Evolutionary conservation across 92 coral and sea anemone species (phyloP).

Genomic region (Bergia puertoricense): DNA sequence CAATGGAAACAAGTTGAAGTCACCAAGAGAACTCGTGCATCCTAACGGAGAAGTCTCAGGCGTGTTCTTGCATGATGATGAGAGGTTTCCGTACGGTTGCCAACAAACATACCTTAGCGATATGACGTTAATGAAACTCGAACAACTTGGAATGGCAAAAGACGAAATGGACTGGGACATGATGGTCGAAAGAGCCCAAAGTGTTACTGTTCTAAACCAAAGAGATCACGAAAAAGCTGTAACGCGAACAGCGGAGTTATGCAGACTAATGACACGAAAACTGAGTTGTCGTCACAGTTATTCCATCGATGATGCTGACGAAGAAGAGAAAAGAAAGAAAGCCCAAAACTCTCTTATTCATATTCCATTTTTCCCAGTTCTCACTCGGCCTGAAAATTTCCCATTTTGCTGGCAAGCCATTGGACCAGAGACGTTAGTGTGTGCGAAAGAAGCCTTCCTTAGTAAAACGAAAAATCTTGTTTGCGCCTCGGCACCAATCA

Average conservation of each 20-base stretch:
- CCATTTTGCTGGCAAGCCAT: slow-evolving; percentile 73
- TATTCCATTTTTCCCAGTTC: slow-evolving; percentile 64
- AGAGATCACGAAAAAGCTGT: slow-evolving; percentile 50
- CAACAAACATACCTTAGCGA: slow-evolving; percentile 45
- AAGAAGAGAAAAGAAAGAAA: background rate
- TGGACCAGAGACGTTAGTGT: slow-evolving; percentile 31
- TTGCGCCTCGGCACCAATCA: slow-evolving; percentile 64
- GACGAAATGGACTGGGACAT: slow-evolving; percentile 68
- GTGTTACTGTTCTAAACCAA: slow-evolving; percentile 33
- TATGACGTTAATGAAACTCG: slow-evolving; percentile 57
- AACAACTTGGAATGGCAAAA: slow-evolving; percentile 71
- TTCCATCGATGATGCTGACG: background rate
- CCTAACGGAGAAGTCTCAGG: slow-evolving; percentile 57
- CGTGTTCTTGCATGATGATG: slow-evolving; percentile 65
- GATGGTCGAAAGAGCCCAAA: slow-evolving; percentile 75
- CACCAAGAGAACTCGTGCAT: slow-evolving; percentile 59
- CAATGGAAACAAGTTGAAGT: slow-evolving; percentile 49
- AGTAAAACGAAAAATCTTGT: slow-evolving; percentile 54
- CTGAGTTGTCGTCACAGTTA: slow-evolving; percentile 14
- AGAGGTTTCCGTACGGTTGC: slow-evolving; percentile 63
- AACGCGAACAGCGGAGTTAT: slow-evolving; percentile 47
- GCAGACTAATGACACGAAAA: slow-evolving; percentile 54
- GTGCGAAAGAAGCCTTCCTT: slow-evolving; percentile 63
- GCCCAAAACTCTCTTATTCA: slow-evolving; percentile 29
- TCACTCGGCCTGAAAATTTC: slow-evolving; percentile 53